phyloP scores from a whole-genome alignment of 2,797 vertebrate genomes.

The Rallus crepitans region DNA sequence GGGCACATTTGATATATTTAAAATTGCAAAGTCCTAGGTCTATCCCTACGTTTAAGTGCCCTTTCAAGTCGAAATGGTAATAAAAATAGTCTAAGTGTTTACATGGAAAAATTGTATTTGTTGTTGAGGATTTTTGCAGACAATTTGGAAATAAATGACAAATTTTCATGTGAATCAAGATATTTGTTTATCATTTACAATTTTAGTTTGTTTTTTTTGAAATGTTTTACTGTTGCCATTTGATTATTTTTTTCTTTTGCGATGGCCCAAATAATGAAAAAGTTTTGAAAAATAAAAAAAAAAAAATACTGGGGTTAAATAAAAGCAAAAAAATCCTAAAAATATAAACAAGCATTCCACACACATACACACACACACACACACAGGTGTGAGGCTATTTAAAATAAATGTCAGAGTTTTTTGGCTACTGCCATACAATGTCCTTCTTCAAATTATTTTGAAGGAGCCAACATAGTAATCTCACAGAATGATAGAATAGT shows the following conservation, averaged over 20 bases:
- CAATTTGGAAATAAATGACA: background rate
- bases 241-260: background rate
- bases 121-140: background rate
- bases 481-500: background rate
- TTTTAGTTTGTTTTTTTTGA: background rate
- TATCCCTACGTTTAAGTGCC: background rate
- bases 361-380: too few species aligned
- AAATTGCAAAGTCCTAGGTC: background rate
- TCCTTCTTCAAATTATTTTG: background rate
- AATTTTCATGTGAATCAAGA: background rate
- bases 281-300: background rate
- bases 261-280: background rate
- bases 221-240: background rate
- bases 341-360: background rate
- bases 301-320: background rate
- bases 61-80: background rate
- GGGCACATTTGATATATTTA: background rate
- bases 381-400: background rate
- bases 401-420: background rate
- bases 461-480: background rate
- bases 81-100: background rate
- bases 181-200: background rate
- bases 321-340: background rate
- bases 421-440: background rate
- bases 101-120: background rate